phyloP scores from a whole-genome alignment of 2,888 invertebrate genomes.

The Lapara coniferarum region DNA sequence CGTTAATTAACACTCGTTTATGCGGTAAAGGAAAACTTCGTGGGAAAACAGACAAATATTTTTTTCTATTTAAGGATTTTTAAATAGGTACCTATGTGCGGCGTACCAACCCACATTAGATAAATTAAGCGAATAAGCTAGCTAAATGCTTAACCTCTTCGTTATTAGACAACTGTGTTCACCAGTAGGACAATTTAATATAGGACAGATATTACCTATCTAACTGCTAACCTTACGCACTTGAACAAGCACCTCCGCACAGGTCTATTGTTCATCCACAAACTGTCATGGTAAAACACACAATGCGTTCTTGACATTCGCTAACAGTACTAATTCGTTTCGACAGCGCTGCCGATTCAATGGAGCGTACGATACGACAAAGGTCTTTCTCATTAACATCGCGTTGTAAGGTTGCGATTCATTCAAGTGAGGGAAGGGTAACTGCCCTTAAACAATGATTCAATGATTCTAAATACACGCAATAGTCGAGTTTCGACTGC shows the following conservation, averaged over 20 bases:
- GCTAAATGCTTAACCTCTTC: too few relatives aligned
- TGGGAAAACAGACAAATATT: too few relatives aligned
- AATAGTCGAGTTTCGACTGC: too few relatives aligned
- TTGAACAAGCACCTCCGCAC: neutral
- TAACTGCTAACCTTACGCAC: neutral
- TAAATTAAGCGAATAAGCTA: too few relatives aligned
- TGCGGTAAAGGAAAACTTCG: too few relatives aligned
- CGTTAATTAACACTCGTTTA: too few relatives aligned
- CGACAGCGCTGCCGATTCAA: constrained; percentile 47
- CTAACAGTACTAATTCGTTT: constrained; percentile 57
- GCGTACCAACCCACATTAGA: too few relatives aligned
- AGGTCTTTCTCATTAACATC: constrained; percentile 65
- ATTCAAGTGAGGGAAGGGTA: constrained; percentile 37
- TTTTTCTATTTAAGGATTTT: too few relatives aligned
- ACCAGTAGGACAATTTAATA: too few relatives aligned
- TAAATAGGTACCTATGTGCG: too few relatives aligned
- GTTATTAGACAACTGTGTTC: too few relatives aligned
- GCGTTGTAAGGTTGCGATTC: constrained; percentile 45
- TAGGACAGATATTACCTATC: too few relatives aligned
- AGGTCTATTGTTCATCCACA: neutral
- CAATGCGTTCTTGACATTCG: constrained; percentile 36
- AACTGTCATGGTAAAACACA: constrained; percentile 21
- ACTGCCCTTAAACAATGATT: neutral
- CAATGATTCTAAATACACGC: neutral
- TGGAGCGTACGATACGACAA: constrained; percentile 48